Evolutionary conservation across 2,113 vertebrate genomes (phyloP), one percentile per base, ranked within the genome.

Genomic region (Glareola pratincola): DNA sequence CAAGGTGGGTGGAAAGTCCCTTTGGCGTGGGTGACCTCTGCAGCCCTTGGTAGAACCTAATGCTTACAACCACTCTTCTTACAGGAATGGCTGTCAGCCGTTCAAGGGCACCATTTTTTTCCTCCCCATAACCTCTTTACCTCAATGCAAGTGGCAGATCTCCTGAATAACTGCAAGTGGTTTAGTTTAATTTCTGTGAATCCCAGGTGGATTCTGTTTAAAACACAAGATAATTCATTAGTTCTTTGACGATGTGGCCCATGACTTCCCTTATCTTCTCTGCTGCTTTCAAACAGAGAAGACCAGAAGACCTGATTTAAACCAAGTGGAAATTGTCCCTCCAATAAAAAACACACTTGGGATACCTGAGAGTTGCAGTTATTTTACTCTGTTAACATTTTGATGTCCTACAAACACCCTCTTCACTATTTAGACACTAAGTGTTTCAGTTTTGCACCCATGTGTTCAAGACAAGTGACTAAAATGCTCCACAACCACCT

Each of bases 131-230:
- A 76, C n/a, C 18, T 91, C 71, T 96, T 76, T n/a, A 73, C 26
- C 63, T 93, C 71, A 71, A 9, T 66, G 20, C 53, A 92, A 94
- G 66, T 36, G 57, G 53, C 50, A 79, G 45, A 79, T 66, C 43
- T 96, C 79, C 64, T 92, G 41, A 95, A 83, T 56, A 93, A 92
- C 29, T 87, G 69, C 75, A 91, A 89, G 30, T 59, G 56, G 32
- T 77, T 91, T 77, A 74, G 59, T 59, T 91, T 91, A 89, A 71
- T 90, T 90, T 85, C 56, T 88, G 47, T 63, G 77, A 95, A 89
- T 91, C 80, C 34, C 80, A 93, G 32, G 47, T 57, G 85, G 90
- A 92, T 90, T 96, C 74, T 85, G 66, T 71, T 88, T 91, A 85
- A 94, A 95, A 78, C 37, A 63, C 32, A 78, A 82, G 32, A 24